Base-by-base conservation (phyloP, 2,888 invertebrate species). In the Spisula subtruncata region DNA sequence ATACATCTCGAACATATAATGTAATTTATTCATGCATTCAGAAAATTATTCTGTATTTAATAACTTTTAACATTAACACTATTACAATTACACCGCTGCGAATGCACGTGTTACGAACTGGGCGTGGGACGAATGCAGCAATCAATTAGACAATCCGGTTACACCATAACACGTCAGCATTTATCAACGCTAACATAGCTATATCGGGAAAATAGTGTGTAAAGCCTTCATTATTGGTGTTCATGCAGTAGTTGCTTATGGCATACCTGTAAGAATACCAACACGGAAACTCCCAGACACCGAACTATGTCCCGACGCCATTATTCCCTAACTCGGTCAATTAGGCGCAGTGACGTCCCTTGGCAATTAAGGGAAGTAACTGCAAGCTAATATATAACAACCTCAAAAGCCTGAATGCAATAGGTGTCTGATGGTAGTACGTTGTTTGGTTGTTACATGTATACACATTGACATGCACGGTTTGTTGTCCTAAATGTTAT, bases 191-290 rank as follows among this genome's bases (percentile, higher is more conserved):
- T 25, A 25, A 66, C 6, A 66, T 66, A 60, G 0, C 16, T 14
- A 14, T 2, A 75, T 75, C 41, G 8, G 75, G 29, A 14, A 12
- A 5, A 75, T 4, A 35, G 1, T 35, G 6, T 5, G n/a, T 16
- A 75, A 32, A 1, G 12, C 5, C 35, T 35, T 35, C 12, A 5
- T 75, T 18, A 35, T 18, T 5, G 0, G 16, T 5, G 5, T 1
- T 35, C 12, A 75, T 0, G 1, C 32, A 18, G 35, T 32, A 16
- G 1, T 12, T 14, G 32, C 14, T 32, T 32, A 25, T 75, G 8
- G 0, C 32, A 14, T 75, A 94, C 94, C 94, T 91, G 94, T 94
- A 46, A 94, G 87, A 54, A 94, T 92, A 66, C 94, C 94, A 90
- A 94, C 93, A 83, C 89, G 85, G 60, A 94, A 80, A 35, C 66